These are phyloP conservation scores for Takifugu bimaculatus DNA, from an alignment of 2,113 vertebrate genomes.

Conservation along the genomic window DNA sequence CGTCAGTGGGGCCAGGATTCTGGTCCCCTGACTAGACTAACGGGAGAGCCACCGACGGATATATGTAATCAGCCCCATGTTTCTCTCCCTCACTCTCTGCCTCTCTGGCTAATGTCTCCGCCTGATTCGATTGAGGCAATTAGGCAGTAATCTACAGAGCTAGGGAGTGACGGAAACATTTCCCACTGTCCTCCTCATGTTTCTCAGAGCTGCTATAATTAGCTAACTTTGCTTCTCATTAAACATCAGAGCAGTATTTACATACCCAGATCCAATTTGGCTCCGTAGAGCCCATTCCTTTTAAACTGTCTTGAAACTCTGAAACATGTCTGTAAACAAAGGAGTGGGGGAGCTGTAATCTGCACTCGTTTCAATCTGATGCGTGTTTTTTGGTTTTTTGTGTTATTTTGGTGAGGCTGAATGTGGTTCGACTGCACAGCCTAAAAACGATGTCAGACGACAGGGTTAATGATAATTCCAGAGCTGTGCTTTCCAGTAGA, in stretches of 20 bases:
- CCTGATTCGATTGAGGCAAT: constrained; percentile 78
- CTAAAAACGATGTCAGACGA: constrained; percentile 27
- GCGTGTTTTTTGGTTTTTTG: constrained; percentile 14
- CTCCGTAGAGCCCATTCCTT: constrained; percentile 64
- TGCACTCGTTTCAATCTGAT: constrained; percentile 54
- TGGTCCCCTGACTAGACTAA: constrained; percentile 59
- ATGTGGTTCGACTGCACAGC: constrained; percentile 27
- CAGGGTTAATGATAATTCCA: constrained; percentile 15
- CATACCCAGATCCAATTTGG: constrained; percentile 76
- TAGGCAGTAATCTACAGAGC: constrained; percentile 74
- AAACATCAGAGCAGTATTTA: constrained; percentile 79
- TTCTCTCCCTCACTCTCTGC: constrained; percentile 66
- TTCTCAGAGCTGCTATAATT: constrained; percentile 80
- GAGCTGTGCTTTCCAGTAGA: constrained; percentile 20
- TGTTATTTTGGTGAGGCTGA: constrained; percentile 24
- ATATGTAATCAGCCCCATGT: constrained; percentile 70
- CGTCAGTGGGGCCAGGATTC: constrained; percentile 45
- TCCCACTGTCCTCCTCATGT: constrained; percentile 75
- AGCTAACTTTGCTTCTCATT: constrained; percentile 78
- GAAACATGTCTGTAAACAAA: constrained; percentile 64
- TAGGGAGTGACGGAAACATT: constrained; percentile 75
- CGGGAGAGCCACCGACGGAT: constrained; percentile 67
- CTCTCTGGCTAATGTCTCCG: constrained; percentile 72
- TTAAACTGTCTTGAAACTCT: constrained; percentile 62
- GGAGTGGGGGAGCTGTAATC: constrained; percentile 45